Evolutionary conservation across 1,140 invertebrate genomes (phyloP), one percentile per base, ranked within the genome.

Genomic region (Bombus confusus): DNA sequence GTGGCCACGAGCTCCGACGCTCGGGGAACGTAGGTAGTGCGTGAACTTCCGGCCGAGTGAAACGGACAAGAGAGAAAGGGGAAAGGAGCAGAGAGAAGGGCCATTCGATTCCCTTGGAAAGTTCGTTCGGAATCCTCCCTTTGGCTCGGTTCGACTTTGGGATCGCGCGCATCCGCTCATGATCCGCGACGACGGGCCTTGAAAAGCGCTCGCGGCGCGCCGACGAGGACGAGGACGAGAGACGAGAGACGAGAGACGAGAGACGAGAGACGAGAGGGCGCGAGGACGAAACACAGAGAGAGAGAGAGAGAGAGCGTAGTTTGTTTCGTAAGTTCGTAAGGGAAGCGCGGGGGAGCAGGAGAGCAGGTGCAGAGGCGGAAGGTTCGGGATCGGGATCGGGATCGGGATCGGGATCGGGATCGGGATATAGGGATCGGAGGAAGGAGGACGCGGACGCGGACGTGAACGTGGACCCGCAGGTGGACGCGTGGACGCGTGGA

Each of bases 1-100:
- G 93, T 94, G 93, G 93, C 93, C 93, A 94, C 94, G 94, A 95
- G 93, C 94, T 95, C 83, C 92, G 92, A 93, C 91, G 94, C 94
- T 94, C 94, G 92, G 90, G 89, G 89, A 90, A 90, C 91, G 94
- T 94, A 94, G 94, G 94, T 95, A 94, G 93, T 93, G 93, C 93
- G 93, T 94, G 94, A 94, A 90, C 91, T 92, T 94, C 90, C 92
- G 92, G 91, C 91, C 90, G 89, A 90, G 89, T 90, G 89, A 90
- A 93, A 87, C 90, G 92, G 92, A 93, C 88, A 86, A 89, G 77
- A 83, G 69, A 87, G 88, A 85, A 47, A 76, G 71, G 72, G 80
- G 77, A 79, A 69, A 86, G 62, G 64, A 69, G 57, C 37, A 71
- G 68, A 79, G 81, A 76, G 68, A 79, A 82, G 80, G 80, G 43